Conservation (phyloP, 2,797 vertebrate species). For the Telmatherina bonti region DNA sequence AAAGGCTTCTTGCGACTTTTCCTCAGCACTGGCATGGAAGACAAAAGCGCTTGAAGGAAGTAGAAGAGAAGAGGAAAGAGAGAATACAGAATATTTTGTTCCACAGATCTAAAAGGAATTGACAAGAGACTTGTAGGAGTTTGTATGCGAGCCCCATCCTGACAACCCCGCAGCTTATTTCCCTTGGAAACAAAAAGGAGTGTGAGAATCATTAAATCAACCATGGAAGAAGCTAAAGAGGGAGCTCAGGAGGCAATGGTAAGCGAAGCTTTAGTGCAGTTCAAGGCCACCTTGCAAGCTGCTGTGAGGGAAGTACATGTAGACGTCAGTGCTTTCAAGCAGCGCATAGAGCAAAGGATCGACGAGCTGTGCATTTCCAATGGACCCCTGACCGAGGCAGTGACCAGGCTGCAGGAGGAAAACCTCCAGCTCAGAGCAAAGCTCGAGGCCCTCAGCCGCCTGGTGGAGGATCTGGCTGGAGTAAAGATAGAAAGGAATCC, state of each 20-base stretch:
- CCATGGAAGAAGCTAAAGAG: slow-evolving; percentile 65
- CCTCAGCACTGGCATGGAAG: slow-evolving; percentile 20
- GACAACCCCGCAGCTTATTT: neutral
- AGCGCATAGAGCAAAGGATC: slow-evolving; percentile 86
- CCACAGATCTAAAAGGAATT: neutral
- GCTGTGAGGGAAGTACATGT: slow-evolving; percentile 88
- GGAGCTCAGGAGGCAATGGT: slow-evolving; percentile 69
- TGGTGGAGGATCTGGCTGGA: slow-evolving; percentile 86
- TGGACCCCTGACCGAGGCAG: slow-evolving; percentile 83
- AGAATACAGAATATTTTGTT: neutral
- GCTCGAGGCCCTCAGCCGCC: slow-evolving; percentile 85
- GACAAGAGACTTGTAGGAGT: slow-evolving; percentile 5
- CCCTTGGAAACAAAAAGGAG: slow-evolving; percentile 4
- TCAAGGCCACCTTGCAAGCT: slow-evolving; percentile 84
- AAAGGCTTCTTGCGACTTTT: neutral
- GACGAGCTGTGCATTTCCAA: slow-evolving; percentile 85
- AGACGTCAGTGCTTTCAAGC: slow-evolving; percentile 89
- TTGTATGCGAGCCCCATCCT: neutral
- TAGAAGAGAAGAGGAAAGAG: neutral
- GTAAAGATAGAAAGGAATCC: slow-evolving; percentile 22
- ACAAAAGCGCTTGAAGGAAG: neutral
- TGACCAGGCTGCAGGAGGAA: slow-evolving; percentile 89
- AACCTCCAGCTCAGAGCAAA: slow-evolving; percentile 87
- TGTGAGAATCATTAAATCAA: slow-evolving; percentile 1
- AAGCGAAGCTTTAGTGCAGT: slow-evolving; percentile 82